phyloP scores from a whole-genome alignment of 2,888 invertebrate species.

The Thyatira batis region DNA sequence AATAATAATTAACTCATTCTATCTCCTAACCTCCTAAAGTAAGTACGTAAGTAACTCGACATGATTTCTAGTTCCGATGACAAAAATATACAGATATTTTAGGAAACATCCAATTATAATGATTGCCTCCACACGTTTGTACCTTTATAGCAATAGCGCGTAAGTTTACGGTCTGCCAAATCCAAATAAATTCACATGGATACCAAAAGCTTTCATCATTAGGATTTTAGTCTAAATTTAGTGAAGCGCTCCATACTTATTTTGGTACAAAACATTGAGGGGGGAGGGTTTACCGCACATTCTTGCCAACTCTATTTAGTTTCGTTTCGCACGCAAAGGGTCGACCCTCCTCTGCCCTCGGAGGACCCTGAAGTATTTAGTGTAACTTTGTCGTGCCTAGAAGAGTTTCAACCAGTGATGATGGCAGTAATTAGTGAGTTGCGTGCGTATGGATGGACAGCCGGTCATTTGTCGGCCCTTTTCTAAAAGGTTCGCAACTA shows the following conservation, averaged over 20 bases:
- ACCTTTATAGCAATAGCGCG: background rate
- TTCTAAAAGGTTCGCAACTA: background rate
- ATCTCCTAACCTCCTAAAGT: too few relatives aligned
- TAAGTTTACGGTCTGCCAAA: background rate
- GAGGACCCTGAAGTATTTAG: conserved; percentile 32
- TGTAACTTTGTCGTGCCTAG: conserved; percentile 37
- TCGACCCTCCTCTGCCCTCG: conserved; percentile 20
- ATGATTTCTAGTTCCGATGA: too few relatives aligned
- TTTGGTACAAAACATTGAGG: background rate
- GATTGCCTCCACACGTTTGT: background rate
- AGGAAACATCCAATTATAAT: background rate
- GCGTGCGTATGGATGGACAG: conserved; percentile 16
- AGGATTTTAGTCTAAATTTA: background rate
- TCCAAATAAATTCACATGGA: background rate
- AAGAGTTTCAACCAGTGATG: conserved; percentile 43
- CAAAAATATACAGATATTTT: too few relatives aligned
- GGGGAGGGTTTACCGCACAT: conserved; percentile 46
- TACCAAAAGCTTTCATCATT: background rate
- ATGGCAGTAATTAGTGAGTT: conserved; percentile 47
- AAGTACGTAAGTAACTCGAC: too few relatives aligned
- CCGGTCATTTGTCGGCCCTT: conserved; percentile 1
- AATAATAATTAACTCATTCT: too few relatives aligned
- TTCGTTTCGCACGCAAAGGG: conserved; percentile 54
- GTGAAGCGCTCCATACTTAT: background rate
- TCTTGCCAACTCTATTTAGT: conserved; percentile 53